phyloP scores from a whole-genome alignment of 2,888 invertebrate genomes.

The Achlya flavicornis region DNA sequence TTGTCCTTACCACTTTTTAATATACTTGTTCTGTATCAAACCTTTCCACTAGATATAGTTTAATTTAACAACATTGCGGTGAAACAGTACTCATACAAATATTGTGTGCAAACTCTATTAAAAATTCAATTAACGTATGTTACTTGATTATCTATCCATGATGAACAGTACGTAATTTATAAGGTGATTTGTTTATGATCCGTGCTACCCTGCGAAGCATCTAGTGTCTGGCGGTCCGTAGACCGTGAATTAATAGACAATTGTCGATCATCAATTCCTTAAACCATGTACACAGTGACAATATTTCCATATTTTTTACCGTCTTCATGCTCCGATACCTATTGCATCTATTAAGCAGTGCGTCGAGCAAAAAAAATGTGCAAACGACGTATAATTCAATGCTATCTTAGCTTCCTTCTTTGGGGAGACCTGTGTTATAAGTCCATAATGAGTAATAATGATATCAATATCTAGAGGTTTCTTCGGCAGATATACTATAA shows the following conservation, averaged over 20 bases:
- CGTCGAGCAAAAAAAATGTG: not conserved
- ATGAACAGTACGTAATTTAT: constrained; percentile 45
- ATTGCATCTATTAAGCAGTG: constrained; percentile 3
- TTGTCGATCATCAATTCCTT: constrained; percentile 15
- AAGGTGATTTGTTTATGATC: constrained; percentile 55
- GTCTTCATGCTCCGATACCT: constrained; percentile 21
- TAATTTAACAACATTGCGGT: not conserved
- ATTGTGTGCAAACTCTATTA: constrained; percentile 26
- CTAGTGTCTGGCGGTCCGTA: not conserved
- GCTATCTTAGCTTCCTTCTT: not conserved
- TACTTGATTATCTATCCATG: constrained; percentile 31
- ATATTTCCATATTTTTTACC: constrained; percentile 41
- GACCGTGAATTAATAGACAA: constrained; percentile 8
- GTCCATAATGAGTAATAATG: constrained; percentile 2
- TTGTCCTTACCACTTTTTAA: not conserved
- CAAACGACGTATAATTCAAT: constrained; percentile 1
- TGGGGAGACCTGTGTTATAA: constrained; percentile 1
- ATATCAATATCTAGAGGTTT: not conserved
- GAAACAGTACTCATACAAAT: constrained; percentile 8
- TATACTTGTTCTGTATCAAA: not conserved
- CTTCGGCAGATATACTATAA: not conserved
- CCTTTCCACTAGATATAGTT: not conserved
- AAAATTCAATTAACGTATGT: constrained; percentile 30
- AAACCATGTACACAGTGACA: constrained; percentile 32
- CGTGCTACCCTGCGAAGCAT: constrained; percentile 33